Conservation (phyloP, 2,113 vertebrate species). For the Phalacrocorax aristotelis region DNA sequence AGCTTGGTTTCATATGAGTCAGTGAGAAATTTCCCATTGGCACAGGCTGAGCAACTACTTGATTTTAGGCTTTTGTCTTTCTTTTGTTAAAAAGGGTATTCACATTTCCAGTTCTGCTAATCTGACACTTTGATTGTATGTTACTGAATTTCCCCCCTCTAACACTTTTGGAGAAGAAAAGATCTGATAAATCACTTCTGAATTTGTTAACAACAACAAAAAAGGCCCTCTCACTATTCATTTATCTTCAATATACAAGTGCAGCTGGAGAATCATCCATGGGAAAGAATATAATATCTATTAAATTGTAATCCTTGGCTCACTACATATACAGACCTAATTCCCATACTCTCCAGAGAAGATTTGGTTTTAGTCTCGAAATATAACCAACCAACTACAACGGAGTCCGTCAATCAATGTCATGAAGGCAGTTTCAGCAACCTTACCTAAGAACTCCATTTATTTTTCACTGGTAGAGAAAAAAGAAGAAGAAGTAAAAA, state of each 20-base stretch:
- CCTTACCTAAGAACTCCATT: background rate
- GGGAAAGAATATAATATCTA: background rate
- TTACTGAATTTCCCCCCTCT: background rate
- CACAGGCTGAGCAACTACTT: background rate
- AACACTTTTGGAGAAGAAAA: background rate
- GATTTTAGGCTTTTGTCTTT: background rate
- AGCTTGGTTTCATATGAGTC: background rate
- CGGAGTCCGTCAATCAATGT: conserved; percentile 13
- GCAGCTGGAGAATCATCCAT: background rate
- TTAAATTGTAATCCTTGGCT: conserved; percentile 19
- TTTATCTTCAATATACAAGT: background rate
- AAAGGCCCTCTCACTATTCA: background rate
- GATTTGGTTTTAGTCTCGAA: background rate
- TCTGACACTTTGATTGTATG: background rate
- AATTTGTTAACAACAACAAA: background rate
- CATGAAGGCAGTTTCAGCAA: background rate
- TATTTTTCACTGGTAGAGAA: background rate
- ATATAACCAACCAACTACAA: background rate
- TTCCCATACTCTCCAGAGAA: background rate
- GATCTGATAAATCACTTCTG: background rate
- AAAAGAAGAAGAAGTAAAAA: background rate
- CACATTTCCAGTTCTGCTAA: background rate
- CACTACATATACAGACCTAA: background rate
- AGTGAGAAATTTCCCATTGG: background rate
- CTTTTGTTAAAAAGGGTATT: background rate